phyloP scores from a whole-genome alignment of 2,113 vertebrate genomes.

The Oreochromis niloticus region DNA sequence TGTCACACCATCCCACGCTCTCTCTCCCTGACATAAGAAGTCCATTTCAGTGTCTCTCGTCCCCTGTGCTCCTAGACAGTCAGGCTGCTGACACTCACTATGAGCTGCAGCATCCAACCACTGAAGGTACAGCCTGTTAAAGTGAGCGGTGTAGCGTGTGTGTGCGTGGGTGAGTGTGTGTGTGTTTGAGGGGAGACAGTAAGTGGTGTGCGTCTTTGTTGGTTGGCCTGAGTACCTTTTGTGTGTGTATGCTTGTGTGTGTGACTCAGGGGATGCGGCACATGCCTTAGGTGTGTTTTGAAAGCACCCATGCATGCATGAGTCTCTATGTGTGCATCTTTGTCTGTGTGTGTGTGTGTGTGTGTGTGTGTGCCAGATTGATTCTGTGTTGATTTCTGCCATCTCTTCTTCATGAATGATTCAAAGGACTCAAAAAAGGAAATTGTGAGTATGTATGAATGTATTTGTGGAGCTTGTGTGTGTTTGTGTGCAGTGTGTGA shows the following conservation, averaged over 20 bases:
- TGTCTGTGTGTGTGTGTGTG: neutral
- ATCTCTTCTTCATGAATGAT: constrained; percentile 53
- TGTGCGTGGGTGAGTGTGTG: neutral
- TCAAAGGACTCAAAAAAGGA: constrained; percentile 19
- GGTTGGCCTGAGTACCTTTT: neutral
- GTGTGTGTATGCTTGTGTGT: neutral
- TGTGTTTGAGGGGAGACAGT: neutral
- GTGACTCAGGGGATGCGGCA: neutral
- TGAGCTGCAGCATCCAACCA: neutral
- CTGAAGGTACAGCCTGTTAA: neutral
- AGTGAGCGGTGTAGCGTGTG: neutral
- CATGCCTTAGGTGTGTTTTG: neutral
- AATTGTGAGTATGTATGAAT: neutral
- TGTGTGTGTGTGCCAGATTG: neutral
- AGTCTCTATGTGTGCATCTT: neutral
- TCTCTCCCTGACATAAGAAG: neutral
- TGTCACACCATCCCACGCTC: neutral
- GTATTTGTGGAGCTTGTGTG: neutral
- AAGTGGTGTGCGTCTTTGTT: neutral
- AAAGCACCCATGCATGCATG: constrained; percentile 13
- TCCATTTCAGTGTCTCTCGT: neutral
- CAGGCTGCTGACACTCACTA: neutral
- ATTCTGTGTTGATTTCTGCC: constrained; percentile 28
- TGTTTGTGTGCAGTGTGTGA: neutral
- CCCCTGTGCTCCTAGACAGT: neutral